Evolutionary conservation across 2,797 vertebrate genomes (phyloP), one percentile per base, ranked within the genome.

Genomic region (Trachurus trachurus): DNA sequence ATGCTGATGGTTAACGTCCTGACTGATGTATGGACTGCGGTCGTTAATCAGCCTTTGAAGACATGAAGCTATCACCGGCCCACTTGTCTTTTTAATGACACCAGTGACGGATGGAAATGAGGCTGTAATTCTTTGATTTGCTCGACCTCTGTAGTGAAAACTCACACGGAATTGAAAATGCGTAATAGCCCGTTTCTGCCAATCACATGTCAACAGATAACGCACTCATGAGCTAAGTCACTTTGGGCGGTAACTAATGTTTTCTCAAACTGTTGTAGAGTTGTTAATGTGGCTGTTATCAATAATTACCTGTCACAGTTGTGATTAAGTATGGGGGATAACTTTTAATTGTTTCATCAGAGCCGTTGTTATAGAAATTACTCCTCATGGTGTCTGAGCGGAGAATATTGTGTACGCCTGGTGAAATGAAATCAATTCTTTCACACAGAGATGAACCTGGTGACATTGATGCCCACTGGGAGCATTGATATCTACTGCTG

Each of bases 371-470:
- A 3, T 22, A 58, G 42, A 59, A 57, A 81, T 54, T 0, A 74
- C 57, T 79, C 65, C 75, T 60, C 16, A 8, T 10, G 44, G 80
- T 57, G 63, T 56, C 63, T 68, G 49, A 31, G 54, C 61, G 63
- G 44, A 75, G 45, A 85, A 61, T 69, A 57, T 44, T 71, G 66
- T 83, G 76, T 83, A 78, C 6, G 13, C 63, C 54, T 49, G 70
- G 26, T 68, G 82, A 84, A 84, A 84, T 74, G 19, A 86, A 86
- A 88, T 90, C 74, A 80, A 84, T 90, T 76, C 70, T 80, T 71
- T 90, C 61, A 78, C 67, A 84, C 75, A 72, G 49, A 70, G 68
- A 84, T 84, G 80, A 80, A 80, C 73, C 70, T 57, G 2, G 50
- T 71, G 87, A 84, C 82, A 74, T 75, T 16, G 68, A 77, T 75